A percentile compares a stretch with the other conserved stretches of the same genome.
Conservation (phyloP, 2,113 vertebrate genomes). For the Pluvialis apricaria region DNA sequence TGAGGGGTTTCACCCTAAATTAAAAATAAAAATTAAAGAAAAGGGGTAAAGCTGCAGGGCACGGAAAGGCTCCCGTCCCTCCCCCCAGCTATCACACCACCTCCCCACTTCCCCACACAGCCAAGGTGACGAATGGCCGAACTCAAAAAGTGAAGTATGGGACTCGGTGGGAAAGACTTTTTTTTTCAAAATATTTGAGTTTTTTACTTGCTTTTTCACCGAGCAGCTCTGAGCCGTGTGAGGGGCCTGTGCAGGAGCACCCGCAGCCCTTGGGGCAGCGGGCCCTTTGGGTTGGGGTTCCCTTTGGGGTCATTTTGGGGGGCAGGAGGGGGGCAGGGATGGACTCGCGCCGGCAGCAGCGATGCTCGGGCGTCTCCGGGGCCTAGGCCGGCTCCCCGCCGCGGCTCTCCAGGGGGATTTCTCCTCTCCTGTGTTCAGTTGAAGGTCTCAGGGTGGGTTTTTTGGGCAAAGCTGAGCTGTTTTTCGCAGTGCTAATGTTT, state of each 20-base stretch:
- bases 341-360: not conserved
- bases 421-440: not conserved
- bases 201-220: not conserved
- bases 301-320: not conserved
- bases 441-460: not conserved
- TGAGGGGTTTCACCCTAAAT: not conserved
- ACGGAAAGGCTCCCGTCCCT: not conserved
- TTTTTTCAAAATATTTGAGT: not conserved
- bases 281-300: not conserved
- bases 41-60: not conserved
- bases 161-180: not conserved
- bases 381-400: fast-evolving
- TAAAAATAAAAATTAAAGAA: not conserved
- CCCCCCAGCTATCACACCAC: not conserved
- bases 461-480: not conserved
- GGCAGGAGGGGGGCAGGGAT: not conserved
- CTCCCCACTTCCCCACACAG: not conserved
- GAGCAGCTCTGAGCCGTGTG: fast-evolving
- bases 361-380: too few relatives aligned
- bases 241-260: not conserved
- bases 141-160: too few relatives aligned
- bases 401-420: not conserved
- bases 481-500: fast-evolving
- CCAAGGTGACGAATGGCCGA: not conserved
- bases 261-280: not conserved